Evolutionary conservation across 2,113 vertebrate genomes (phyloP).

Genomic region (Grammomys dolichurus): DNA sequence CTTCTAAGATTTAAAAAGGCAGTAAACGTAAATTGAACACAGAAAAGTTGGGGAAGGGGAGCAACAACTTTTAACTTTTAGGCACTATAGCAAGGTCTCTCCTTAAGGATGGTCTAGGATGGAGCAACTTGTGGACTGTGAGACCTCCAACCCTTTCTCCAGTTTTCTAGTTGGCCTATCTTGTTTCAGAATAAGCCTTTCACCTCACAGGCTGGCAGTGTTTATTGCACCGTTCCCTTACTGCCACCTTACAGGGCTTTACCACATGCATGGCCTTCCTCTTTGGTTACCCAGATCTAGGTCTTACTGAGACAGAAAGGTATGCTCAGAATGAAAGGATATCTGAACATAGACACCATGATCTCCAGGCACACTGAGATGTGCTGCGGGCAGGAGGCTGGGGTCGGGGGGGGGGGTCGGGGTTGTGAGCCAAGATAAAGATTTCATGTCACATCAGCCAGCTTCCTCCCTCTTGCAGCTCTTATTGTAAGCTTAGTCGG

Average conservation of each 20-base stretch:
- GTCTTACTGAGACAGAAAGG: constrained; percentile 79
- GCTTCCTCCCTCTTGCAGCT: constrained; percentile 53
- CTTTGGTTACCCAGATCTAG: constrained; percentile 85
- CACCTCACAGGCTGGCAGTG: constrained; percentile 68
- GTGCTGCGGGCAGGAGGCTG: background rate
- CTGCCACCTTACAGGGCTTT: constrained; percentile 81
- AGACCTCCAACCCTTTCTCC: constrained; percentile 46
- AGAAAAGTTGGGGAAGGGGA: constrained; percentile 26
- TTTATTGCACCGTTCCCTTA: constrained; percentile 89
- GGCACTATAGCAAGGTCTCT: constrained; percentile 75
- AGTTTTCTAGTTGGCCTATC: constrained; percentile 69
- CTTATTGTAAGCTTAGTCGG: constrained; percentile 52
- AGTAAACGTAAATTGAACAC: constrained; percentile 56
- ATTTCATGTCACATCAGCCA: background rate
- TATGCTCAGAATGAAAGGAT: constrained; percentile 64
- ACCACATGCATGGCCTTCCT: constrained; percentile 76
- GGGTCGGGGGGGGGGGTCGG: background rate
- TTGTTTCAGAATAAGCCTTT: constrained; percentile 74
- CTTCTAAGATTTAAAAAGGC: constrained; percentile 62
- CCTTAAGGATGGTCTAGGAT: constrained; percentile 54
- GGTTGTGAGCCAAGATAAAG: constrained; percentile 1
- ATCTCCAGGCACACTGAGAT: constrained; percentile 36
- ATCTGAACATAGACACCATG: background rate
- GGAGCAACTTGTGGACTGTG: constrained; percentile 49
- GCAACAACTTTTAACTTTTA: constrained; percentile 59